Conservation (phyloP, 2,888 invertebrate genomes). For the Biston stratarius region DNA sequence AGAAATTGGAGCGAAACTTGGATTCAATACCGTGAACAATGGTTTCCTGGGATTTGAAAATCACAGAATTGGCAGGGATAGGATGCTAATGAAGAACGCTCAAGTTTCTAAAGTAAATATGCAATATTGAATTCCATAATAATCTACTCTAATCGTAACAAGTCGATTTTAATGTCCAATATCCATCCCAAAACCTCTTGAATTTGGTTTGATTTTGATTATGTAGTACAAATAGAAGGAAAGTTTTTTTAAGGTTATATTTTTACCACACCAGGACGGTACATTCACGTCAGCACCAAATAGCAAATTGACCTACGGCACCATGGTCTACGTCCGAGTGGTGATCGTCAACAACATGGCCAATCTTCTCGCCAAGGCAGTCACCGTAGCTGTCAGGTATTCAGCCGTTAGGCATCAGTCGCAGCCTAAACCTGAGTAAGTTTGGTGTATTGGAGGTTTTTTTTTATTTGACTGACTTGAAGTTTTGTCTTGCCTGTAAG, state of each 20-base stretch:
- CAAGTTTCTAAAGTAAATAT: conserved; percentile 86
- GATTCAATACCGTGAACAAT: conserved; percentile 96
- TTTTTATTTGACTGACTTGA: not conserved
- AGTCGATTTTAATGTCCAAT: too few species aligned
- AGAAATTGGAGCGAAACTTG: conserved; percentile 97
- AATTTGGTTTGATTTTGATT: not conserved
- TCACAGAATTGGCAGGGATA: conserved; percentile 93
- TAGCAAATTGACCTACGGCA: conserved; percentile 94
- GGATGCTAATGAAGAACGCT: conserved; percentile 97
- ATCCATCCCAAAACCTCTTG: too few species aligned
- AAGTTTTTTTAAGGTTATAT: too few species aligned
- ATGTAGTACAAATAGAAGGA: not conserved
- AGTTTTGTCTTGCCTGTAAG: not conserved
- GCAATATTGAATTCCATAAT: too few species aligned
- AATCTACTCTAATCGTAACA: too few species aligned
- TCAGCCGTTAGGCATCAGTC: conserved; percentile 96
- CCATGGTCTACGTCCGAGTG: conserved; percentile 97
- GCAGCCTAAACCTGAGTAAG: conserved; percentile 91
- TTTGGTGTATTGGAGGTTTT: conserved; percentile 22
- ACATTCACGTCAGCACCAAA: conserved; percentile 92
- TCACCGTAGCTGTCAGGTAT: conserved; percentile 95
- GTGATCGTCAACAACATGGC: conserved; percentile 91
- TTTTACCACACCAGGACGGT: conserved; percentile 88
- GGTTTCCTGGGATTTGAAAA: conserved; percentile 96
- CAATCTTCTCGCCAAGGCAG: conserved; percentile 90